phyloP scores from a whole-genome alignment of 2,888 invertebrate species.

The Cantharis nigra region DNA sequence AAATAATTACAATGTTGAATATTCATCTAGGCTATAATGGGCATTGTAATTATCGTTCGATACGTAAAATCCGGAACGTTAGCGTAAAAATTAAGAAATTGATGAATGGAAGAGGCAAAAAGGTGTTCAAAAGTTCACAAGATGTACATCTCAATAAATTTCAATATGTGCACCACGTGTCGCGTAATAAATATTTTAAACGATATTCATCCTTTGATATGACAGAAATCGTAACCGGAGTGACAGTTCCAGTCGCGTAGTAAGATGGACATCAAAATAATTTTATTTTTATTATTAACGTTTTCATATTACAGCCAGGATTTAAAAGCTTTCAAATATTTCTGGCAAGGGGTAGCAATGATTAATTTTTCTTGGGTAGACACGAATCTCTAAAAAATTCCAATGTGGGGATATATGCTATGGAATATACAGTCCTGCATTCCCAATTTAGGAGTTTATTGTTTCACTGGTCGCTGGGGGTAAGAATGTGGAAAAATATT shows the following conservation, averaged over 20 bases:
- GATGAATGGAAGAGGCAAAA: not conserved
- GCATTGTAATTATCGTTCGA: not conserved
- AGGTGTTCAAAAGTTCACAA: not conserved
- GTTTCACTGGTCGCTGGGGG: not conserved
- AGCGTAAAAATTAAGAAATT: not conserved
- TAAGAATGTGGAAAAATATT: not conserved
- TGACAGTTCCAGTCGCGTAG: not conserved
- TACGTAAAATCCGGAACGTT: not conserved
- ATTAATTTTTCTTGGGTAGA: not conserved
- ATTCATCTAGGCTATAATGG: not conserved
- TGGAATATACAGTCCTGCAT: not conserved
- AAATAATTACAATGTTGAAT: not conserved
- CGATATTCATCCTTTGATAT: not conserved
- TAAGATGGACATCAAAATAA: not conserved
- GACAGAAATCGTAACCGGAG: not conserved
- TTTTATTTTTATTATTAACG: not conserved
- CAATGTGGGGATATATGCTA: not conserved
- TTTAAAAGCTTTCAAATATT: not conserved
- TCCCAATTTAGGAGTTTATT: not conserved
- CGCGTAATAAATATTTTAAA: not conserved
- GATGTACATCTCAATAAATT: not conserved
- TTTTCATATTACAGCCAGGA: not conserved
- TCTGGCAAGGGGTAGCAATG: not conserved
- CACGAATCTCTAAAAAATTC: not conserved
- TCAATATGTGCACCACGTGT: not conserved